phyloP scores from a whole-genome alignment of 2,797 vertebrate genomes.

The Paguma larvata region DNA sequence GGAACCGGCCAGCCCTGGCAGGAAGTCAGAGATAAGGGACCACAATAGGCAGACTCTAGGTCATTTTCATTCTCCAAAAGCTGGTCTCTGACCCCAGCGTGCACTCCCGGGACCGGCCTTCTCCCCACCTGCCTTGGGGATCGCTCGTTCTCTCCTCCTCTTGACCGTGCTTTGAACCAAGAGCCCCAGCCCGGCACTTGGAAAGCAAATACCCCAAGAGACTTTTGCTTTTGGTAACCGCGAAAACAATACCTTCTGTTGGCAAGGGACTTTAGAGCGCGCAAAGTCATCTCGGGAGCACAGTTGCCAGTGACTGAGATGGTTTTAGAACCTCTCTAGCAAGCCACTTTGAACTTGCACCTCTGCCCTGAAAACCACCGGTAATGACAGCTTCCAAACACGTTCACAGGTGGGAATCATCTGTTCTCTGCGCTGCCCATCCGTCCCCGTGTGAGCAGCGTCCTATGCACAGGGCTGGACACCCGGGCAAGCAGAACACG shows the following conservation, averaged over 20 bases:
- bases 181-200: neutral
- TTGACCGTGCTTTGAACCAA: neutral
- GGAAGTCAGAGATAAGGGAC: slow-evolving; percentile 32
- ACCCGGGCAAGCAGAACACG: neutral
- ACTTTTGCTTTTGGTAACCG: neutral
- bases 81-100: neutral
- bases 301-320: fast-evolving
- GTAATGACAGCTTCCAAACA: neutral
- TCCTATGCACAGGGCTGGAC: neutral
- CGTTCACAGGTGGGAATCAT: neutral
- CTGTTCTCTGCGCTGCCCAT: neutral
- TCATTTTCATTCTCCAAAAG: neutral
- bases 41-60: neutral
- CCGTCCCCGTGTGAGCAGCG: neutral
- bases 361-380: neutral
- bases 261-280: neutral
- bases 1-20: neutral
- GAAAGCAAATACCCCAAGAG: neutral
- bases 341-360: neutral
- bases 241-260: neutral
- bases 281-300: neutral
- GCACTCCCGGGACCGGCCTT: neutral
- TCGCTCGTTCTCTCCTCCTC: neutral
- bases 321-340: neutral
- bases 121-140: neutral